A percentile compares a stretch with the other conserved stretches of the same genome.
Conservation (phyloP, 2,113 vertebrate genomes). For the Podiceps cristatus region DNA sequence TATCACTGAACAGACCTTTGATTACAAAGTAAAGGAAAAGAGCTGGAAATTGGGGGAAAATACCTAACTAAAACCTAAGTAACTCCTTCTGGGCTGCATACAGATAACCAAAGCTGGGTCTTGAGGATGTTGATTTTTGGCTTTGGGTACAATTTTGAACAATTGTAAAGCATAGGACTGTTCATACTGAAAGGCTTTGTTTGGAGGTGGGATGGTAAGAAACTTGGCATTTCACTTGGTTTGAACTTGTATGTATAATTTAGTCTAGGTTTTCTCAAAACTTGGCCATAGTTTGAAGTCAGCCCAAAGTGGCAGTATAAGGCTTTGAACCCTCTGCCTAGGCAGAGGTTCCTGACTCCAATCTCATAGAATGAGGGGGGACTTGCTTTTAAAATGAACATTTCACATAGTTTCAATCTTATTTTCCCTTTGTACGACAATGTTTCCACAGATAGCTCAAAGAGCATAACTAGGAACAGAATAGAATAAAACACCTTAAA, state of each 20-base stretch:
- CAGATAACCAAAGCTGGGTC: neutral
- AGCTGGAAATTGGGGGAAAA: neutral
- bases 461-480: neutral
- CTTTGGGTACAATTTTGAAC: neutral
- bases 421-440: neutral
- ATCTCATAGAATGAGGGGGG: fast-evolving
- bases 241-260: neutral
- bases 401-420: neutral
- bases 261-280: neutral
- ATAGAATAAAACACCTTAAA: neutral
- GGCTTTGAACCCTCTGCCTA: neutral
- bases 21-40: neutral
- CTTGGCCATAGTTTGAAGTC: neutral
- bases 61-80: neutral
- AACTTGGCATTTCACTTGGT: neutral
- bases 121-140: neutral
- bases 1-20: neutral
- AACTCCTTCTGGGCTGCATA: neutral
- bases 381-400: neutral
- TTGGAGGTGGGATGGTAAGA: neutral
- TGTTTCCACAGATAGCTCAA: neutral
- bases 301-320: neutral
- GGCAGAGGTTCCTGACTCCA: neutral
- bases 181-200: neutral
- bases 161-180: neutral